Evolutionary conservation across 2,113 vertebrate species (phyloP).

Genomic region (Hippocampus guttulatus): DNA sequence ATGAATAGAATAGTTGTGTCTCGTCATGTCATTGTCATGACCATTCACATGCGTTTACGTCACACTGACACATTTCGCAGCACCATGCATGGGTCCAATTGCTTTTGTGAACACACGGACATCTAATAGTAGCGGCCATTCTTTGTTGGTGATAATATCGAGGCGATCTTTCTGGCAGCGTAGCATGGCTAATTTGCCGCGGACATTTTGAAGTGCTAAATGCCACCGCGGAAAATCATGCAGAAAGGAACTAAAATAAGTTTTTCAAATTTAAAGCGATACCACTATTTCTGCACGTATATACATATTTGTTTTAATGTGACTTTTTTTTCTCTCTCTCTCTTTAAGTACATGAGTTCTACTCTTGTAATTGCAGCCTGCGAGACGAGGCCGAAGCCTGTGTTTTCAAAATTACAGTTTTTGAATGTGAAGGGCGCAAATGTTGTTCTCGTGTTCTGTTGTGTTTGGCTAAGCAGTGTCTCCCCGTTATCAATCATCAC

Average conservation of each 20-base stretch:
- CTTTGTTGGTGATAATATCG: background rate
- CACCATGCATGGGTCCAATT: background rate
- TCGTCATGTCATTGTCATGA: background rate
- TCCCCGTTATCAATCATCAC: background rate
- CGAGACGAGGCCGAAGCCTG: background rate
- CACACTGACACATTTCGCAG: background rate
- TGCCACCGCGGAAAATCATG: background rate
- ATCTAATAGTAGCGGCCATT: background rate
- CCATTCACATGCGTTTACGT: background rate
- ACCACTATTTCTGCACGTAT: too few species aligned
- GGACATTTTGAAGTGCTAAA: background rate
- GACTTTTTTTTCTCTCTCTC: background rate
- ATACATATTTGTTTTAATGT: too few species aligned
- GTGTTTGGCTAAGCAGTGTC: background rate
- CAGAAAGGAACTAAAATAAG: background rate
- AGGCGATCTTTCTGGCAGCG: background rate
- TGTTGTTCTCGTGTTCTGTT: background rate
- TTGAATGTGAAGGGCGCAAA: background rate
- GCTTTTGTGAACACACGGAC: background rate
- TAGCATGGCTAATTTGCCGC: background rate
- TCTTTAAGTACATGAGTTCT: background rate
- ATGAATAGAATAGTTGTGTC: background rate
- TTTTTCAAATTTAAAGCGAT: background rate
- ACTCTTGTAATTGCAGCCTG: constrained; percentile 4
- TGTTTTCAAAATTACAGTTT: background rate